These are phyloP conservation scores for Eupithecia insigniata DNA, from an alignment of 2,888 invertebrate species.

Conservation along the genomic window DNA sequence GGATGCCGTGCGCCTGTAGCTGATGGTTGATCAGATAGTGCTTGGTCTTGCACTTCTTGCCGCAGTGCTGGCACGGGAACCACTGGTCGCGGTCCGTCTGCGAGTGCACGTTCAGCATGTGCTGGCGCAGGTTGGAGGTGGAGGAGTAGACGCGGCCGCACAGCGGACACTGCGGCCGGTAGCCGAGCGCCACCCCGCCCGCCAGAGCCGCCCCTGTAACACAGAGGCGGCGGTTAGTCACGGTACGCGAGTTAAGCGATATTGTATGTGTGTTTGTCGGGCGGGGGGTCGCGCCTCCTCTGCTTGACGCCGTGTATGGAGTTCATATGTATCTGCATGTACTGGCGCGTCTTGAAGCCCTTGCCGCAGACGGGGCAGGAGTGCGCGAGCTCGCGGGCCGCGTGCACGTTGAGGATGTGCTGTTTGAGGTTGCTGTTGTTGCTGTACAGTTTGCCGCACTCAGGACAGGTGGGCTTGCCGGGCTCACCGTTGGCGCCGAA, in stretches of 20 bases:
- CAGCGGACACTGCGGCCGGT: constrained; percentile 87
- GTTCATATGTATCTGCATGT: constrained; percentile 88
- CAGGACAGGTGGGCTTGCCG: constrained; percentile 86
- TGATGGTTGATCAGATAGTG: constrained; percentile 91
- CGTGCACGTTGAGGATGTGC: constrained; percentile 88
- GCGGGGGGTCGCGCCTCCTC: constrained; percentile 79
- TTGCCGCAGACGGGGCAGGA: constrained; percentile 87
- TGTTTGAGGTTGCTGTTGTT: constrained; percentile 88
- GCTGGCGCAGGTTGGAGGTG: constrained; percentile 89
- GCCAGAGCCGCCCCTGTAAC: constrained; percentile 87
- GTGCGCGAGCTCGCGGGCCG: constrained; percentile 85
- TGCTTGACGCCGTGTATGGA: constrained; percentile 87
- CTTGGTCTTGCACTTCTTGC: constrained; percentile 90
- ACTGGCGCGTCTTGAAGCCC: constrained; percentile 88
- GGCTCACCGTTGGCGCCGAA: constrained; percentile 65
- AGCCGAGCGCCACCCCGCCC: constrained; percentile 82
- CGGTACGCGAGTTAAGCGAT: constrained; percentile 70
- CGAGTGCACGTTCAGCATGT: constrained; percentile 90
- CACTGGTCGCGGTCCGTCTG: constrained; percentile 88
- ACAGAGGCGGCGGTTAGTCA: constrained; percentile 86
- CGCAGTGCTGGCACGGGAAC: constrained; percentile 89
- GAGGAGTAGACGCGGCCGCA: constrained; percentile 89
- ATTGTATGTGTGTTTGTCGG: constrained; percentile 73
- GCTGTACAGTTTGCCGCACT: constrained; percentile 87
- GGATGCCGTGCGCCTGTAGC: constrained; percentile 89